Conservation (phyloP, 1,140 invertebrate genomes). For the Ooceraea biroi region DNA sequence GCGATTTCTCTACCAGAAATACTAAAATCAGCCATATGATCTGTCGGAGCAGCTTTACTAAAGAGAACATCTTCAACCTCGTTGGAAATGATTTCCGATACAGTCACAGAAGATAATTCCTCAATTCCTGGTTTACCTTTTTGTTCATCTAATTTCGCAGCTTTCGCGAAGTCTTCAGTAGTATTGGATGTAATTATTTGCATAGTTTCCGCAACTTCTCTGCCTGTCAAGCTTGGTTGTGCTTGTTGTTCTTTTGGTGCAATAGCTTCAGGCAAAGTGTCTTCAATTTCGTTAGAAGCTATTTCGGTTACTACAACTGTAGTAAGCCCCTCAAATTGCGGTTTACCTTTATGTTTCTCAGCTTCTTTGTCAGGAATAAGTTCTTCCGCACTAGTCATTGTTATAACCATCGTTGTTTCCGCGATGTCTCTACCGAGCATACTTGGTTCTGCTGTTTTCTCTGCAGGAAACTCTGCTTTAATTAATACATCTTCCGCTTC, state of each 20-base stretch:
- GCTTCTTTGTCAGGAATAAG: slow-evolving; percentile 56
- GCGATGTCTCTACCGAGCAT: slow-evolving; percentile 78
- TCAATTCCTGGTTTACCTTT: slow-evolving; percentile 73
- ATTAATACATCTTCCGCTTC: slow-evolving; percentile 73
- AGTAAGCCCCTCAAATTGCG: slow-evolving; percentile 71
- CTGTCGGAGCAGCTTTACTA: slow-evolving; percentile 66
- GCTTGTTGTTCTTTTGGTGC: slow-evolving; percentile 76
- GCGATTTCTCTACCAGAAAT: slow-evolving; percentile 79
- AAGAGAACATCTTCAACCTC: slow-evolving; percentile 76
- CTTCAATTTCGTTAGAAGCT: slow-evolving; percentile 75
- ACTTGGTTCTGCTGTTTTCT: slow-evolving; percentile 71
- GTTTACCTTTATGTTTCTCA: slow-evolving; percentile 71
- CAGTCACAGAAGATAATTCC: slow-evolving; percentile 73
- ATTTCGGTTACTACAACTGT: slow-evolving; percentile 76
- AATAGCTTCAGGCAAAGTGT: slow-evolving; percentile 58
- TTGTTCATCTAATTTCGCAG: slow-evolving; percentile 69
- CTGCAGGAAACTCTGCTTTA: slow-evolving; percentile 56
- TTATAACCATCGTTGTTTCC: slow-evolving; percentile 75
- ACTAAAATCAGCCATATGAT: slow-evolving; percentile 74
- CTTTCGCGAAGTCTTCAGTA: slow-evolving; percentile 69
- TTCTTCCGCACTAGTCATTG: slow-evolving; percentile 73
- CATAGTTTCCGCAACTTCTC: slow-evolving; percentile 75
- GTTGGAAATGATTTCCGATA: slow-evolving; percentile 75
- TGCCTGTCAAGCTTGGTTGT: slow-evolving; percentile 70
- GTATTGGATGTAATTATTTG: slow-evolving; percentile 78